phyloP scores from a whole-genome alignment of 1,140 invertebrate species.

The Drosophila oshimai region DNA sequence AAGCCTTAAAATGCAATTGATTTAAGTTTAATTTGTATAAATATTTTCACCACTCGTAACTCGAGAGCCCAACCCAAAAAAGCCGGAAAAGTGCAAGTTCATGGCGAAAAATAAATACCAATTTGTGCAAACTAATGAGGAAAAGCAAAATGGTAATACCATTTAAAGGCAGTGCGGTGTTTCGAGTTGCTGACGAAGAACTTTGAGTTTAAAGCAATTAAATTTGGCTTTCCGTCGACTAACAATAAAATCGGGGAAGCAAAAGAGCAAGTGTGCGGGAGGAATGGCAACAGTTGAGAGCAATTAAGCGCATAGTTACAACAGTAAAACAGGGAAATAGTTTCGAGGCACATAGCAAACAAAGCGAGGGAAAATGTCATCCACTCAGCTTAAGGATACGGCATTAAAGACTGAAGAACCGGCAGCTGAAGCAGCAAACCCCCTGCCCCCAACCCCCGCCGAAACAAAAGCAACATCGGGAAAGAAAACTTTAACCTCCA shows the following conservation, averaged over 20 bases:
- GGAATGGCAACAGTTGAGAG: constrained; percentile 7
- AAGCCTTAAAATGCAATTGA: constrained; percentile 2
- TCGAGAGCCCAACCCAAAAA: not conserved
- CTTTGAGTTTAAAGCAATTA: constrained; percentile 18
- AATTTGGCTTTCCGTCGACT: constrained; percentile 6
- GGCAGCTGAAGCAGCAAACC: not conserved
- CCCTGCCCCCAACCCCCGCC: not conserved
- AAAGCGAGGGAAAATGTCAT: constrained; percentile 56
- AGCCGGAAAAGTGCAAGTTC: constrained; percentile 20
- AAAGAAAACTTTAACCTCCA: constrained; percentile 53
- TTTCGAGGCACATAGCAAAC: constrained; percentile 12
- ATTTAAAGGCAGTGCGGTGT: not conserved
- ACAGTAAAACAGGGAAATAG: constrained; percentile 27
- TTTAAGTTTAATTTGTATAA: constrained; percentile 11
- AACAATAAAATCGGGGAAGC: not conserved
- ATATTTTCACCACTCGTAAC: constrained; percentile 6
- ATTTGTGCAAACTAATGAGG: not conserved
- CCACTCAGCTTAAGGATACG: constrained; percentile 50
- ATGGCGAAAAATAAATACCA: constrained; percentile 10
- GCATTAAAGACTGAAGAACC: constrained; percentile 40
- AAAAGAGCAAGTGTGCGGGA: constrained; percentile 1
- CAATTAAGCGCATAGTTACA: constrained; percentile 27
- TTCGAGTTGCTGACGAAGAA: constrained; percentile 8
- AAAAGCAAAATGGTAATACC: not conserved
- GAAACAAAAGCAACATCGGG: constrained; percentile 4